Evolutionary conservation across 1,140 invertebrate genomes (phyloP), one percentile per base, ranked within the genome.

Genomic region (Drosophila ohnishii): DNA sequence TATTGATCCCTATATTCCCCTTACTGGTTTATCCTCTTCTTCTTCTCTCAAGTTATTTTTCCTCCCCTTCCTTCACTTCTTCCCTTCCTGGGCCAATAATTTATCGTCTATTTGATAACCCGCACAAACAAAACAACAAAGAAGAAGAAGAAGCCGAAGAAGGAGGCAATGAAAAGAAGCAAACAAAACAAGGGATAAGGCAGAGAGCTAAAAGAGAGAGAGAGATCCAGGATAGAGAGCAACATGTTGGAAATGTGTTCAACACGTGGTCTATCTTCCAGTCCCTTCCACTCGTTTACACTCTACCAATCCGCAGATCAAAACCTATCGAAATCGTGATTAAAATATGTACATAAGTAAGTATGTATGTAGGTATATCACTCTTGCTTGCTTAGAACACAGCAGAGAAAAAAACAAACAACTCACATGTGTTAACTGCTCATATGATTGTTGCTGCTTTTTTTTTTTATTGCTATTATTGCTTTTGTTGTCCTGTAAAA

Each of bases 161-260:
- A 25, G 51, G 37, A 55, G 51, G 50, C 13, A 35, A 22, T 53
- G 16, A 53, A 53, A 7, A 25, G 34, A 55, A 55, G 34, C 58
- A 63, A 80, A 58, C 65, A 58, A 80, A n/a, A 71, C 25, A 70
- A 42, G 45, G 57, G 19, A 57, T 56, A 28, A 63, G 47, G 28
- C 34, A 37, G 30, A 39, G 14, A 25, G 44, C 19, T 14, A 3
- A 10, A 8, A 9, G 16, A 42, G 9, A 40, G 16, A 22, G 48
- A 44, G 44, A 37, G 39, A 44, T 42, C 53, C 16, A 59, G 57
- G 61, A 56, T 50, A 42, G 53, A 50, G 63, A 79, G 59, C 66
- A 86, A 80, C 79, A 79, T 86, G 83, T 87, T 87, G 64, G 60
- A 76, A 86, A 86, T 87, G 71, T 86, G 83, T 82, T 86, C 64